phyloP scores from a whole-genome alignment of 2,113 vertebrate genomes.

The Gadus macrocephalus region DNA sequence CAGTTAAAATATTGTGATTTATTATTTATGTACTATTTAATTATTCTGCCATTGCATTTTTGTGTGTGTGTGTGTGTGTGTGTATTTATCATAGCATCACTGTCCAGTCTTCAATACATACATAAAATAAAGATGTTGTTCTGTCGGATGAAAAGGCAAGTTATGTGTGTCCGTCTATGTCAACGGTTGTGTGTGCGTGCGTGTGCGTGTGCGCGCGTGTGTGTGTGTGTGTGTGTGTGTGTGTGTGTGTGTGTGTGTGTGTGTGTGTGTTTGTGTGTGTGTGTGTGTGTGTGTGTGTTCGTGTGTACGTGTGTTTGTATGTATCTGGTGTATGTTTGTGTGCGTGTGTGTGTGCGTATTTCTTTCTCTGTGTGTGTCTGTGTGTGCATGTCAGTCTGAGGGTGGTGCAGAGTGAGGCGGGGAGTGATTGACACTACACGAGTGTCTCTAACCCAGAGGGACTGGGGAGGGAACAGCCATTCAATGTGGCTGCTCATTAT shows the following conservation, averaged over 20 bases:
- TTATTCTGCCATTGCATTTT: too few species aligned
- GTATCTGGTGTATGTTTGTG: neutral
- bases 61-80: too few species aligned
- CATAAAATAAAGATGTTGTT: too few species aligned
- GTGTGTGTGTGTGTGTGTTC: neutral
- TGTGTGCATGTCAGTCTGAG: constrained; percentile 12
- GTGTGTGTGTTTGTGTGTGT: neutral
- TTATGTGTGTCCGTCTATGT: neutral
- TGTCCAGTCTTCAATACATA: too few species aligned
- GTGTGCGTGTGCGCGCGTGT: constrained; percentile 7
- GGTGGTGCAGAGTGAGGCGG: constrained; percentile 7
- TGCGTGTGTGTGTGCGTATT: neutral
- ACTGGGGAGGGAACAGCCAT: constrained; percentile 36
- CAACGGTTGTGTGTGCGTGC: constrained; percentile 21
- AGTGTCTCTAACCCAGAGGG: constrained; percentile 46
- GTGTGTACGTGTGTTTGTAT: neutral
- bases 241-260: neutral
- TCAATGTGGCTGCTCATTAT: constrained; percentile 71
- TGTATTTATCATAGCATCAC: neutral
- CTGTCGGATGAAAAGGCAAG: too few species aligned
- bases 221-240: neutral
- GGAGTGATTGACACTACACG: constrained; percentile 57
- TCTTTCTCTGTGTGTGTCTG: neutral
- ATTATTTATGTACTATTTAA: too few species aligned
- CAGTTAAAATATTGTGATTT: neutral